These are phyloP conservation scores for Jacana jacana DNA, from an alignment of 2,113 vertebrate species.

Conservation along the genomic window DNA sequence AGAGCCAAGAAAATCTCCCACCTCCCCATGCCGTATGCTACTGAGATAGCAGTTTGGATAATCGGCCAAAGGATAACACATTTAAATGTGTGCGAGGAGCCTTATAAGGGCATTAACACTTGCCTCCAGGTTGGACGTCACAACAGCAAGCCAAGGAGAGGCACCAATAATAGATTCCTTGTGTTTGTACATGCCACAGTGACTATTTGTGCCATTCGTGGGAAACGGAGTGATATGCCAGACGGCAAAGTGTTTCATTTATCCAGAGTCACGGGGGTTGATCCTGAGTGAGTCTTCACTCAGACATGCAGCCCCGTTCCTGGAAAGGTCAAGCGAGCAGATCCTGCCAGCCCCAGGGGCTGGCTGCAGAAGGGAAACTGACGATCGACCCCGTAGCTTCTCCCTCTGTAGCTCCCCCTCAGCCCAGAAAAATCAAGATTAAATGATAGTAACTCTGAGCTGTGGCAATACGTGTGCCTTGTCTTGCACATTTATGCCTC, in stretches of 20 bases:
- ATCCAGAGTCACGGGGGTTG: slow-evolving; percentile 63
- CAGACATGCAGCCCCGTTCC: not conserved
- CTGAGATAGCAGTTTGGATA: slow-evolving; percentile 76
- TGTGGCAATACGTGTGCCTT: not conserved
- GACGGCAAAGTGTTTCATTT: slow-evolving; percentile 73
- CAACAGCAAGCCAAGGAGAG: slow-evolving; percentile 70
- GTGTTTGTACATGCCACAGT: slow-evolving; percentile 63
- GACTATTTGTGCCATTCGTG: slow-evolving; percentile 65
- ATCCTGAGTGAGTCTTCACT: not conserved
- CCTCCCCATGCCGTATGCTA: slow-evolving; percentile 79
- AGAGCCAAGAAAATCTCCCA: slow-evolving; percentile 81
- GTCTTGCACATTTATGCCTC: not conserved
- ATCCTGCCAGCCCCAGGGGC: slow-evolving; percentile 9
- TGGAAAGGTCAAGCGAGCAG: slow-evolving; percentile 41
- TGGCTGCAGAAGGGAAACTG: not conserved
- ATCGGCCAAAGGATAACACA: slow-evolving; percentile 76
- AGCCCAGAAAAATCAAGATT: not conserved
- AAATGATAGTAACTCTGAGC: not conserved
- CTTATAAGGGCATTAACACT: slow-evolving; percentile 79
- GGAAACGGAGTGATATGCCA: slow-evolving; percentile 72
- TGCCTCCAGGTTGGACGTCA: slow-evolving; percentile 80
- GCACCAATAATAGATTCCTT: slow-evolving; percentile 75
- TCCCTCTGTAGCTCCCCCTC: not conserved
- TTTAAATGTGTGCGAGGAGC: slow-evolving; percentile 75
- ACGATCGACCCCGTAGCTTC: not conserved